Percentiles rank a stretch among this genome's conserved stretches.
These are phyloP conservation scores for Cinara cedri DNA, from an alignment of 2,888 invertebrate genomes.

Conservation along the genomic window DNA sequence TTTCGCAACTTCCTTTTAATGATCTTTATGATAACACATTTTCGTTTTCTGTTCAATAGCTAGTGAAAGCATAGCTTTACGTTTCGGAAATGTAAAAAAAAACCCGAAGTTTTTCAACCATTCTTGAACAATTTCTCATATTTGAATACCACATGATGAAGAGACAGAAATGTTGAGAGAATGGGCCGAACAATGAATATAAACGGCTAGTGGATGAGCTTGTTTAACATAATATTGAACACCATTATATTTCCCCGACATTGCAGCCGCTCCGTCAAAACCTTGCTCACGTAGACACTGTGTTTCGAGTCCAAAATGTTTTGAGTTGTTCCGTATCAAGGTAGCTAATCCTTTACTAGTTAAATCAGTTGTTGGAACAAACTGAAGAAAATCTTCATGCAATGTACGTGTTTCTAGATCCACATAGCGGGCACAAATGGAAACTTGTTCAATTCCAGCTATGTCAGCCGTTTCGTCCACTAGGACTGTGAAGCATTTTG, in stretches of 20 bases:
- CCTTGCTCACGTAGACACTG: conserved; percentile 20
- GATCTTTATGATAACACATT: too few relatives aligned
- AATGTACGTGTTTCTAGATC: neutral
- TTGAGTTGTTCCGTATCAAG: conserved; percentile 35
- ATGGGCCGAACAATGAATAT: conserved; percentile 31
- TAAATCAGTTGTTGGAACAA: conserved; percentile 59
- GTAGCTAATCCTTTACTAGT: conserved; percentile 40
- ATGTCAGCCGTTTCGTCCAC: too few relatives aligned
- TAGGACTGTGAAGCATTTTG: too few relatives aligned
- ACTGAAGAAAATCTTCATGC: conserved; percentile 48
- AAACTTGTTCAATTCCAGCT: too few relatives aligned
- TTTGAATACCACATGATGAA: conserved; percentile 17
- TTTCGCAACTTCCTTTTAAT: too few relatives aligned
- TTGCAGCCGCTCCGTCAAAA: neutral
- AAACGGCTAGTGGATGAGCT: conserved; percentile 68
- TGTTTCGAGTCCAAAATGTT: conserved; percentile 6
- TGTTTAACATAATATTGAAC: neutral
- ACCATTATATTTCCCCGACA: neutral
- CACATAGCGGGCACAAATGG: neutral
- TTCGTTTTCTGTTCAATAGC: too few relatives aligned
- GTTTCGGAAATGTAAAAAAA: conserved; percentile 1
- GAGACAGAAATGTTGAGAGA: conserved; percentile 7
- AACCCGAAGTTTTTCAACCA: neutral
- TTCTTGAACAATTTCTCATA: conserved; percentile 1
- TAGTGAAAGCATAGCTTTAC: too few relatives aligned